These are phyloP conservation scores for Callopanchax toddi DNA, from an alignment of 2,113 vertebrate genomes.

Conservation along the genomic window DNA sequence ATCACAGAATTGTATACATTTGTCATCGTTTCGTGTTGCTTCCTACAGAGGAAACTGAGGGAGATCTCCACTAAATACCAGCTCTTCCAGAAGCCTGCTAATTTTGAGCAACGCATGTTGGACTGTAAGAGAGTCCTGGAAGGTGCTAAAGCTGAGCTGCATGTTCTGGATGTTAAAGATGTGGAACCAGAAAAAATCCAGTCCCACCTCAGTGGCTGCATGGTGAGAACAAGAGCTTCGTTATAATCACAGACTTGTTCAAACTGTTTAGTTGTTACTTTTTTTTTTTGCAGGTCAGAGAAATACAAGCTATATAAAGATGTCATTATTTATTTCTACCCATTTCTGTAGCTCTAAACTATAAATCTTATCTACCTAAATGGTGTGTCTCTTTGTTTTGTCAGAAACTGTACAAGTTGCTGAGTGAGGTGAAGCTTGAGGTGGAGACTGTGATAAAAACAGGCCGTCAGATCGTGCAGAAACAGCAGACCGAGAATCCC, in stretches of 20 bases:
- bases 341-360: no score
- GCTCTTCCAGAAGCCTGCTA: slow-evolving; percentile 97
- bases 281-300: neutral
- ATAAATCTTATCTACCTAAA: neutral
- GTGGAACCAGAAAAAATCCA: slow-evolving; percentile 90
- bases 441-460: slow-evolving; percentile 99
- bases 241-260: neutral
- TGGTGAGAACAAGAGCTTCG: slow-evolving; percentile 79
- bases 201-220: slow-evolving; percentile 87
- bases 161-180: slow-evolving; percentile 86
- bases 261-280: neutral
- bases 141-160: slow-evolving; percentile 88
- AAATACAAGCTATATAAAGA: neutral
- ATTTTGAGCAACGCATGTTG: slow-evolving; percentile 98
- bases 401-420: slow-evolving; percentile 95
- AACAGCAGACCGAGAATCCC: slow-evolving; percentile 97
- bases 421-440: slow-evolving; percentile 97
- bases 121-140: slow-evolving; percentile 93
- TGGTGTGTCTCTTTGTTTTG: neutral
- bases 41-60: slow-evolving; percentile 88
- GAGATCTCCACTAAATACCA: slow-evolving; percentile 97
- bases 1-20: neutral
- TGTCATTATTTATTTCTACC: no score
- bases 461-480: slow-evolving; percentile 97
- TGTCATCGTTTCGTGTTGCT: no score